Evolutionary conservation across 2,888 invertebrate genomes (phyloP), one percentile per base, ranked within the genome.

Genomic region (Drosophila infuscata): DNA sequence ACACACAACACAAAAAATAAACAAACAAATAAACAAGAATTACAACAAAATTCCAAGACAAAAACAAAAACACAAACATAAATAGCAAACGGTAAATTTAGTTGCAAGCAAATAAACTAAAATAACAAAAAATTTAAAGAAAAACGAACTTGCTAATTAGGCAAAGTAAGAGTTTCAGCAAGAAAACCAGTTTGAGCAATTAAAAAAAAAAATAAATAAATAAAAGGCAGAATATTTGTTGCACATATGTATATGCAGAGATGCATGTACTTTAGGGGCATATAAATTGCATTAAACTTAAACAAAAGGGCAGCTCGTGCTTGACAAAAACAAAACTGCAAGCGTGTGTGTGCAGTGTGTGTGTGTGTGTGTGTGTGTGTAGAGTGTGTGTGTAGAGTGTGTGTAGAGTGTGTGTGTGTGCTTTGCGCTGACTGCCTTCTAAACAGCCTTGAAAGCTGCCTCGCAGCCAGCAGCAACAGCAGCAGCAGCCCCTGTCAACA

Each of bases 371-470:
- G 64, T 76, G 61, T 69, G 25, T 52, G 32, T 61, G 29, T 62
- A 62, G 58, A 70, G 66, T 70, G 59, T 70, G 59, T 67, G 62
- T 71, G 8, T 17, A 41, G 66, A 33, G 51, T 54, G 61, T 48
- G 25, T 52, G 29, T 46, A 17, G 60, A 57, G 51, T 71, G 64
- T 74, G 62, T 68, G 54, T 66, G 62, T 74, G 52, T 70, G 43
- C 58, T 63, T 54, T 67, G 74, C 62, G 71, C 60, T 82, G 69
- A 67, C 74, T 89, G 79, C 76, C 89, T 90, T 90, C 91, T 87
- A 76, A 90, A 88, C 91, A 88, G 87, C 87, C 87, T 88, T 88
- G 87, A 88, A 84, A 90, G 84, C 91, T 90, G 89, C 75, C 72
- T 68, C 70, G 70, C 67, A 70, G 69, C 70, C 68, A 82, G 78